Percentiles rank a stretch among this genome's conserved stretches.
Evolutionary conservation across 2,113 vertebrate genomes (phyloP).

Genomic region (Mixornis gularis): DNA sequence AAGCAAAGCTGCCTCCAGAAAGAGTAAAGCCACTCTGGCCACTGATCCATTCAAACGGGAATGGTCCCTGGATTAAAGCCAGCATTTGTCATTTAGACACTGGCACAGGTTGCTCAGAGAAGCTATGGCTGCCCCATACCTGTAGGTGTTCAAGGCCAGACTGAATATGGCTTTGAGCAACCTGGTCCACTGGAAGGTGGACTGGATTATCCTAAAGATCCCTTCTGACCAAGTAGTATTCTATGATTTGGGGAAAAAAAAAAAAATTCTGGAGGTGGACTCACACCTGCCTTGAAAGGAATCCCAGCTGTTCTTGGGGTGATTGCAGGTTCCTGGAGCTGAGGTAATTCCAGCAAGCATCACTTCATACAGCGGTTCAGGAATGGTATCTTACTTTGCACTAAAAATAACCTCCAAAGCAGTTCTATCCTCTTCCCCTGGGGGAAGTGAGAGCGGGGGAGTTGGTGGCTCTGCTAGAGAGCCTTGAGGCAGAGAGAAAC

Average conservation of each 20-base stretch:
- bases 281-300: not conserved
- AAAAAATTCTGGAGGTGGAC: not conserved
- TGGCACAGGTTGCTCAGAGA: not conserved
- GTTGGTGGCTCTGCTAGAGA: not conserved
- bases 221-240: fast-evolving
- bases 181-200: not conserved
- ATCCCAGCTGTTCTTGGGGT: not conserved
- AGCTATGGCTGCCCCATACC: not conserved
- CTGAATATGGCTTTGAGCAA: not conserved
- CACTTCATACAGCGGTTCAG: conserved; percentile 9
- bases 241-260: not conserved
- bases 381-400: conserved; percentile 26
- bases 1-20: fast-evolving
- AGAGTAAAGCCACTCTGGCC: not conserved
- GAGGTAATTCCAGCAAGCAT: not conserved
- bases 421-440: not conserved
- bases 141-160: not conserved
- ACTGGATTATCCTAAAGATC: not conserved
- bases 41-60: not conserved
- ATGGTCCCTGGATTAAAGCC: not conserved
- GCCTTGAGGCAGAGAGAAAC: not conserved
- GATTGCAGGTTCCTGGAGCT: not conserved
- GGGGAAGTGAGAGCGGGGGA: not conserved
- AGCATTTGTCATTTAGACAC: not conserved
- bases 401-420: conserved; percentile 25